Percentiles rank a stretch among this genome's conserved stretches.
phyloP scores from a whole-genome alignment of 1,140 invertebrate genomes.

The Prorops nasuta region DNA sequence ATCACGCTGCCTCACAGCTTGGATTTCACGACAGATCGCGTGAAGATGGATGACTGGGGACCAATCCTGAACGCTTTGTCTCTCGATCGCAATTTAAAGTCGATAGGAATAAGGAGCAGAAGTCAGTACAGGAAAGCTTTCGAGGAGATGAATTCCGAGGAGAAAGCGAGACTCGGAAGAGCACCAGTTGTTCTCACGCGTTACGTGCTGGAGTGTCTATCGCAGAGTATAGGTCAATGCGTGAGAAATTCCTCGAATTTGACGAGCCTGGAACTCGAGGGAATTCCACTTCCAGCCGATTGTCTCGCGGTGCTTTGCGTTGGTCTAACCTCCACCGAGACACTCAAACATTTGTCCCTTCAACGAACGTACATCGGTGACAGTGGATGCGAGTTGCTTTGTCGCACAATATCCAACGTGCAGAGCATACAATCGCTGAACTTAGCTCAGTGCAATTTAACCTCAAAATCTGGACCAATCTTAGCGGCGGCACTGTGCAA shows the following conservation, averaged over 20 bases:
- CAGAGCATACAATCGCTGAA: slow-evolving; percentile 64
- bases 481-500: slow-evolving; percentile 50
- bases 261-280: slow-evolving; percentile 62
- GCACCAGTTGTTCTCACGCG: slow-evolving; percentile 55
- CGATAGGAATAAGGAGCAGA: not conserved
- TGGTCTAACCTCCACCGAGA: slow-evolving; percentile 56
- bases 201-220: slow-evolving; percentile 53
- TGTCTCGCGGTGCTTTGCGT: slow-evolving; percentile 62
- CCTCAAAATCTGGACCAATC: slow-evolving; percentile 44
- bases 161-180: slow-evolving; percentile 47
- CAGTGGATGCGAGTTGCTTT: slow-evolving; percentile 63
- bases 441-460: slow-evolving; percentile 63
- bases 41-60: slow-evolving; percentile 69
- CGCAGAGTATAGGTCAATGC: slow-evolving; percentile 58
- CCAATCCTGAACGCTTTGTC: slow-evolving; percentile 66
- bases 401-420: slow-evolving; percentile 59
- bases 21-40: slow-evolving; percentile 66
- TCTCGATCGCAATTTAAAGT: slow-evolving; percentile 60
- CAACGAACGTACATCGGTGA: slow-evolving; percentile 64
- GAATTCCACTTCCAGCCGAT: slow-evolving; percentile 62
- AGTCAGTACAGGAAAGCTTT: not conserved
- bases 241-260: slow-evolving; percentile 59
- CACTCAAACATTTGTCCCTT: slow-evolving; percentile 62
- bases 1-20: slow-evolving; percentile 49
- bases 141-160: no score